phyloP scores from a whole-genome alignment of 2,113 vertebrate species.

The Arizona elegans region DNA sequence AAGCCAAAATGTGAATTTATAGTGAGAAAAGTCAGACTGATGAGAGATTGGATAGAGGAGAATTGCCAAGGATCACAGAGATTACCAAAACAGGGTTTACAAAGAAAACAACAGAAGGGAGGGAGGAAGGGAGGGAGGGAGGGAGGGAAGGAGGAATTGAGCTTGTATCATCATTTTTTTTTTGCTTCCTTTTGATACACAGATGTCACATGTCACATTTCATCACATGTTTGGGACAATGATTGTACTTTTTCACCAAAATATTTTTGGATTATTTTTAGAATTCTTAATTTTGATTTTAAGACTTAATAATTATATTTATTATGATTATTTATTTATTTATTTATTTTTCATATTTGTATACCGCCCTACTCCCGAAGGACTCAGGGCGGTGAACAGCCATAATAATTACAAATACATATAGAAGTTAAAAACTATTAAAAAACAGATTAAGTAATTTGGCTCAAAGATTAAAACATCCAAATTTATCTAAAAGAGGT shows the following conservation, averaged over 20 bases:
- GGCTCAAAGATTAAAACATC: too few relatives aligned
- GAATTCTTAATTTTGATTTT: background rate
- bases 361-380: too few relatives aligned
- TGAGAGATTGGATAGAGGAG: background rate
- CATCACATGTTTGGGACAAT: background rate
- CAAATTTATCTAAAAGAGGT: too few relatives aligned
- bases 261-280: background rate
- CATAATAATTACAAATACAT: too few relatives aligned
- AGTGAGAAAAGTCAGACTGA: constrained; percentile 51
- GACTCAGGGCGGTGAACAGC: too few relatives aligned
- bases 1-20: constrained; percentile 60
- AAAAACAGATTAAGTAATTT: too few relatives aligned
- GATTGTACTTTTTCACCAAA: background rate
- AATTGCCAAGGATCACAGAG: constrained; percentile 28
- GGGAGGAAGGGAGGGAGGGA: background rate
- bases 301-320: background rate
- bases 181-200: background rate
- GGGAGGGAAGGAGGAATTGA: background rate
- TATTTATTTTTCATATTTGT: too few relatives aligned
- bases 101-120: background rate
- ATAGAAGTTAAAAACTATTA: too few relatives aligned
- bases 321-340: too few relatives aligned
- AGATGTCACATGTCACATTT: background rate
- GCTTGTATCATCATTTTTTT: background rate
- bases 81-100: constrained; percentile 10